A percentile compares a stretch with the other conserved stretches of the same genome.
phyloP scores from a whole-genome alignment of 2,797 vertebrate genomes.

The Ctenochaetus hawaiiensis region DNA sequence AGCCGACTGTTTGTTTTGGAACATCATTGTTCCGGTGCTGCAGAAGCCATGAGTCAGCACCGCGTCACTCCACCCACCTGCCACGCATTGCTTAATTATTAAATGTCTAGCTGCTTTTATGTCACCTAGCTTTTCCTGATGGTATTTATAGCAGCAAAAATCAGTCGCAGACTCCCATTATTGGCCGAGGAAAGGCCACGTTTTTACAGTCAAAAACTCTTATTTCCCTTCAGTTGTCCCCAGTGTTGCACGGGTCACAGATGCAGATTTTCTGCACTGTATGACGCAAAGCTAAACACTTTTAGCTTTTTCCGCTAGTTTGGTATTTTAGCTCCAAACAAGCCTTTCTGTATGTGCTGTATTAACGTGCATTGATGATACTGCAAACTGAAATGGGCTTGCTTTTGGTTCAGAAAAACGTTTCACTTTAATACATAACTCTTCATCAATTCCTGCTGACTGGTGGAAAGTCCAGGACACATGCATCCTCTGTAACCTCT shows the following conservation, averaged over 20 bases:
- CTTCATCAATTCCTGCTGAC: too few species aligned
- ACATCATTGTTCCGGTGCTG: slow-evolving; percentile 73
- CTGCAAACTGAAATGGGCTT: too few species aligned
- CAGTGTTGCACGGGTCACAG: slow-evolving; percentile 6
- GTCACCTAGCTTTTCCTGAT: slow-evolving; percentile 67
- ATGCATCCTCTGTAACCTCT: too few species aligned
- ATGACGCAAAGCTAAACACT: background rate
- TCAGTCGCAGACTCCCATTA: slow-evolving; percentile 37
- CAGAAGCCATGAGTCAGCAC: slow-evolving; percentile 83
- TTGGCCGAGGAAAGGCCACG: slow-evolving; percentile 28
- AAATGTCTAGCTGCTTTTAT: slow-evolving; percentile 75
- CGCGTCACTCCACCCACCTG: slow-evolving; percentile 74
- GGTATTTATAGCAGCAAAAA: slow-evolving; percentile 70
- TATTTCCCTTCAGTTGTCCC: background rate
- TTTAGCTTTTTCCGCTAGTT: background rate
- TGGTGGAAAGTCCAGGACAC: too few species aligned
- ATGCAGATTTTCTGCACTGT: background rate
- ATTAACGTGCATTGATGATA: background rate
- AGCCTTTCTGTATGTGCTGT: background rate
- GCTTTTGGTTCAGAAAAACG: too few species aligned
- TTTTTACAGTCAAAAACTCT: slow-evolving; percentile 4
- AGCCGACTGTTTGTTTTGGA: slow-evolving; percentile 85
- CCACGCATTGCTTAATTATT: slow-evolving; percentile 82
- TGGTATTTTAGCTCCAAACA: background rate
- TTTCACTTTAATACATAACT: too few species aligned